These are phyloP conservation scores for Setipinna tenuifilis DNA, from an alignment of 2,797 vertebrate species.

Conservation along the genomic window DNA sequence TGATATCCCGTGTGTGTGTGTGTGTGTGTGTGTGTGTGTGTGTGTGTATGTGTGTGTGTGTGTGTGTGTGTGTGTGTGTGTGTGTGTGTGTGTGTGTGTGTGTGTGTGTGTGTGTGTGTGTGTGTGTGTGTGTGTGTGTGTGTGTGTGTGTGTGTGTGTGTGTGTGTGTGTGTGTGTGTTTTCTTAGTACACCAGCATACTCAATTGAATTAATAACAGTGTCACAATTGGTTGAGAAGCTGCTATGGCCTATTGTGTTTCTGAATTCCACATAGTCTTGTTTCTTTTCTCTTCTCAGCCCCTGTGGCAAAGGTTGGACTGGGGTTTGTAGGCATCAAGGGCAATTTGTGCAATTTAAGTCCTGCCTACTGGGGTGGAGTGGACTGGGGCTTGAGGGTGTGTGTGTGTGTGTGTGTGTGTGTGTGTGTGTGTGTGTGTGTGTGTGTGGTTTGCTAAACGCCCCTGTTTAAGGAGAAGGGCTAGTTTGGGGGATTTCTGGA, in stretches of 20 bases:
- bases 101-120: conserved; percentile 19
- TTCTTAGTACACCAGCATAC: not conserved
- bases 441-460: not conserved
- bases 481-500: not conserved
- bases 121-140: not conserved
- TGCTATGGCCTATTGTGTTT: conserved; percentile 28
- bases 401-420: not conserved
- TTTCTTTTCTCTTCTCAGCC: conserved; percentile 34
- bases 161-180: conserved; percentile 12
- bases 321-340: conserved; percentile 62
- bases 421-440: not conserved
- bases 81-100: not conserved
- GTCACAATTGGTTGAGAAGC: conserved; percentile 12
- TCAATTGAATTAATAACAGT: not conserved
- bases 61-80: too few species aligned
- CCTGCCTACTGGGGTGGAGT: conserved; percentile 47
- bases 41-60: not conserved
- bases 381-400: not conserved
- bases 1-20: not conserved
- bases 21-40: conserved; percentile 6
- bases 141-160: not conserved
- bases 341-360: conserved; percentile 67
- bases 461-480: not conserved
- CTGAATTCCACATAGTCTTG: not conserved
- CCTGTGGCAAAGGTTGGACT: conserved; percentile 49